A percentile compares a stretch with the other conserved stretches of the same genome.
Conservation (phyloP, 2,888 invertebrate genomes). For the Nebria salina region DNA sequence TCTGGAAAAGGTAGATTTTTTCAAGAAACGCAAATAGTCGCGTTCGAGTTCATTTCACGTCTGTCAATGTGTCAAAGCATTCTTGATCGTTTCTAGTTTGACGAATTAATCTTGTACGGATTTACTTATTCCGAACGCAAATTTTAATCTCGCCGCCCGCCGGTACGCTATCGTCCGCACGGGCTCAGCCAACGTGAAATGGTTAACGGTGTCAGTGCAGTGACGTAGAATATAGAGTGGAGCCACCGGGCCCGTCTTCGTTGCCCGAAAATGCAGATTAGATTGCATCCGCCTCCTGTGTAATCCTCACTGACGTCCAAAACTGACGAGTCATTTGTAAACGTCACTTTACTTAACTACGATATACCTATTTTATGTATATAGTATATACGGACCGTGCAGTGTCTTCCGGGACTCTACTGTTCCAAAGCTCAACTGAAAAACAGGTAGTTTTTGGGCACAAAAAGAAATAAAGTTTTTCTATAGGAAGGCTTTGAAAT, state of each 20-base stretch:
- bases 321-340: conserved; percentile 30
- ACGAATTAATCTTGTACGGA: background rate
- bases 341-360: conserved; percentile 36
- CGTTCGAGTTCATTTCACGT: background rate
- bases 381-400: no score
- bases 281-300: conserved; percentile 31
- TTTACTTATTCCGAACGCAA: background rate
- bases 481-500: no score
- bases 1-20: background rate
- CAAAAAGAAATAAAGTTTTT: no score
- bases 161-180: background rate
- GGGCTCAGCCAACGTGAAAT: conserved; percentile 14
- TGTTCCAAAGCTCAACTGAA: no score
- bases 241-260: no score
- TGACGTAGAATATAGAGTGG: conserved; percentile 21
- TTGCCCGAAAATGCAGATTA: conserved; percentile 30
- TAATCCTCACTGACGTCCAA: conserved; percentile 18
- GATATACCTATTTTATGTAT: conserved; percentile 3
- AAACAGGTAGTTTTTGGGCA: no score
- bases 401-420: no score
- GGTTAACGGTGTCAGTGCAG: conserved; percentile 28
- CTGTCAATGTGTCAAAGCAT: background rate
- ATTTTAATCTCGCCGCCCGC: background rate
- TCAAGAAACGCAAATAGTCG: background rate
- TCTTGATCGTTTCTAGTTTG: background rate